Evolutionary conservation across 2,888 invertebrate genomes (phyloP).

Genomic region (Harpalus rubripes): DNA sequence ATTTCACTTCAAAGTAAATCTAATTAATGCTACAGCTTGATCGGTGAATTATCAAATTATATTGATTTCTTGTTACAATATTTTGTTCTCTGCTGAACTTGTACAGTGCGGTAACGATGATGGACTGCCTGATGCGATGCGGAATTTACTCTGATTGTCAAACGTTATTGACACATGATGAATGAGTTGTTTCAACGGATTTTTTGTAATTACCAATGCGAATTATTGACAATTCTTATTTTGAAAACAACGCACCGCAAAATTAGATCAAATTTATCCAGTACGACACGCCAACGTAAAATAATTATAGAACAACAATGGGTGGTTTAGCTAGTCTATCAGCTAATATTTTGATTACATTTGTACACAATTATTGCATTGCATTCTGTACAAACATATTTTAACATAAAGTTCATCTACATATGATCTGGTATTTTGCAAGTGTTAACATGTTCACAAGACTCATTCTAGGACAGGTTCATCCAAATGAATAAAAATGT

Average conservation of each 20-base stretch:
- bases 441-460: too few species aligned
- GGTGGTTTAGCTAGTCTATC: not conserved
- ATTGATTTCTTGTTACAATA: too few species aligned
- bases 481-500: too few species aligned
- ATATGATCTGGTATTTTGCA: not conserved
- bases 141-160: conserved; percentile 28
- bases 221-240: conserved; percentile 40
- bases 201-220: conserved; percentile 44
- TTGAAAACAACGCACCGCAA: conserved; percentile 7
- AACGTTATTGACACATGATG: conserved; percentile 26
- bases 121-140: not conserved
- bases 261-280: conserved; percentile 18
- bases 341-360: not conserved
- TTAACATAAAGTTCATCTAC: not conserved
- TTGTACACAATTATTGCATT: not conserved
- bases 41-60: too few species aligned
- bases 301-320: conserved; percentile 3
- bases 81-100: too few species aligned
- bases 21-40: too few species aligned
- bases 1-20: too few species aligned
- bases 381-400: not conserved
- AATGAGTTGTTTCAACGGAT: conserved; percentile 33
- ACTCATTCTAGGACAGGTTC: too few species aligned
- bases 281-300: not conserved
- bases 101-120: conserved; percentile 4